Evolutionary conservation across 2,113 vertebrate genomes (phyloP).

Genomic region (Acanthisitta chloris): DNA sequence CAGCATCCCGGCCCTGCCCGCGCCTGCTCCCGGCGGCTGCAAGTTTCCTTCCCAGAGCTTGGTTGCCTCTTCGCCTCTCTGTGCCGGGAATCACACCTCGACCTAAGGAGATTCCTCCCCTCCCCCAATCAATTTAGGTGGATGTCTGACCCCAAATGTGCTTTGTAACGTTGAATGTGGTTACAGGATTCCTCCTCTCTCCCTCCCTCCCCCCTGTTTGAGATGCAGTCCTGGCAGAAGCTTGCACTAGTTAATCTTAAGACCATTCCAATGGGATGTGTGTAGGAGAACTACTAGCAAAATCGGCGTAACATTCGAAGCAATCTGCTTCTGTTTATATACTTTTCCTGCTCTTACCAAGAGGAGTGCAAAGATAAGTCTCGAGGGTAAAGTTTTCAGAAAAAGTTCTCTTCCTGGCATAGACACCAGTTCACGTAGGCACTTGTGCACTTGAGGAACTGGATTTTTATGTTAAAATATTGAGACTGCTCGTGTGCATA

Average conservation of each 20-base stretch:
- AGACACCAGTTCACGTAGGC: neutral
- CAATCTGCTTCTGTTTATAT: neutral
- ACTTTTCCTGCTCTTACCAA: neutral
- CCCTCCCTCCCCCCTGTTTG: rapidly evolving
- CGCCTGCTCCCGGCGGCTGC: no score
- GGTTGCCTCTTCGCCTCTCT: neutral
- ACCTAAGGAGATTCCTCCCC: neutral
- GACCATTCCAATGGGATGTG: neutral
- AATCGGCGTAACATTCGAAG: neutral
- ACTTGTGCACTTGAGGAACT: neutral
- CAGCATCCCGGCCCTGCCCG: no score
- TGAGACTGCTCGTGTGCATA: neutral
- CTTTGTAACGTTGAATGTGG: neutral
- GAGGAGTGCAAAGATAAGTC: neutral
- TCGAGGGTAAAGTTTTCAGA: neutral
- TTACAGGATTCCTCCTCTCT: neutral
- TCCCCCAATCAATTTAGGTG: neutral
- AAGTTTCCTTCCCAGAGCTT: no score
- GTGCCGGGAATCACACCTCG: rapidly evolving
- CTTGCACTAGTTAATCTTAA: neutral
- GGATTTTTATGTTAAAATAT: neutral
- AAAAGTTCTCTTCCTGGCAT: neutral
- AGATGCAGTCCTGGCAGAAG: neutral
- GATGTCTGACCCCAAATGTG: neutral
- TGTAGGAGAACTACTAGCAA: neutral